Conservation (phyloP, 2,113 vertebrate genomes). For the Brienomyrus brachyistius region DNA sequence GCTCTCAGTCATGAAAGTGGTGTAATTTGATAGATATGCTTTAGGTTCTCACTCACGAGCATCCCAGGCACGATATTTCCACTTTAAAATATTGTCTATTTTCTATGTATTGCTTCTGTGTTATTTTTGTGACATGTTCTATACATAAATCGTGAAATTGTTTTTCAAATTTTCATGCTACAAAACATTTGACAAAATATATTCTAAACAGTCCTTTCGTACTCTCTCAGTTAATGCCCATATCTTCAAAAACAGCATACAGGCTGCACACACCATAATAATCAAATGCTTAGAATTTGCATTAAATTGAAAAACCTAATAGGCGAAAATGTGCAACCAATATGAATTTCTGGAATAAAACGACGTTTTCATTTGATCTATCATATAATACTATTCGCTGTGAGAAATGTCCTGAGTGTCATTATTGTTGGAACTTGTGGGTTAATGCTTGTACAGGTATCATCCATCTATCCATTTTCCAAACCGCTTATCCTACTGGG, state of each 20-base stretch:
- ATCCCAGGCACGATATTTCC: neutral
- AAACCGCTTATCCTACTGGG: too few species aligned
- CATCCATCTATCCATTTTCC: neutral
- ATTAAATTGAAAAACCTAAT: neutral
- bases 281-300: neutral
- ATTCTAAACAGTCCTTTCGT: neutral
- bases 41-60: neutral
- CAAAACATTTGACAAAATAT: neutral
- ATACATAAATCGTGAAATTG: neutral
- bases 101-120: neutral
- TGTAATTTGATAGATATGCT: slow-evolving; percentile 4
- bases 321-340: neutral
- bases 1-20: neutral
- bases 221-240: neutral
- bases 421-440: neutral
- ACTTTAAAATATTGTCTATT: neutral
- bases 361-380: neutral
- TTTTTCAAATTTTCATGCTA: neutral
- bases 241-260: neutral
- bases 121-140: neutral
- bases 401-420: neutral
- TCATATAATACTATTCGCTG: neutral
- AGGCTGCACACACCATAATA: neutral
- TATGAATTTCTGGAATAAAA: neutral
- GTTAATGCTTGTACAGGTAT: neutral